Percentiles rank a stretch among this genome's conserved stretches.
These are phyloP conservation scores for Idaea dimidiata DNA, from an alignment of 2,888 invertebrate species.

Conservation along the genomic window DNA sequence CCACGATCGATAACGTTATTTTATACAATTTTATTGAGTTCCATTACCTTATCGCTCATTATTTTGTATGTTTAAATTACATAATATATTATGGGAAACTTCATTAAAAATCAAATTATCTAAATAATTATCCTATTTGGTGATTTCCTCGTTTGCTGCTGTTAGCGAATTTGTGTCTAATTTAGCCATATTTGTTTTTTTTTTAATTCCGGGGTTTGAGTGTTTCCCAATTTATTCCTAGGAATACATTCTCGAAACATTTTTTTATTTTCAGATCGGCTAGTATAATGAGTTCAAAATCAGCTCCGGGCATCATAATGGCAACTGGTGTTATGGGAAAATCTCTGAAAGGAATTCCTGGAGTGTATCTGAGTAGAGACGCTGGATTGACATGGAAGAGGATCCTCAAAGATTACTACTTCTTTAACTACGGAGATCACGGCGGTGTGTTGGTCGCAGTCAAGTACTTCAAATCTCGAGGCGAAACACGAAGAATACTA, in stretches of 20 bases:
- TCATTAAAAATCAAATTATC: neutral
- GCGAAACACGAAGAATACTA: slow-evolving; percentile 88
- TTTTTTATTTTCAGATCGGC: slow-evolving; percentile 77
- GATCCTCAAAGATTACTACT: slow-evolving; percentile 89
- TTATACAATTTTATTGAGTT: slow-evolving; percentile 4
- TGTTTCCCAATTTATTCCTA: no score
- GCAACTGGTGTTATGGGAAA: slow-evolving; percentile 87
- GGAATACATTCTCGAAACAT: neutral
- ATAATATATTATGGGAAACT: neutral
- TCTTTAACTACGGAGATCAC: slow-evolving; percentile 95
- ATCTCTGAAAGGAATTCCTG: slow-evolving; percentile 89
- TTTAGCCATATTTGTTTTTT: no score
- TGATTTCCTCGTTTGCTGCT: neutral
- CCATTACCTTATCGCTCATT: neutral
- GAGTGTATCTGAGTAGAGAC: slow-evolving; percentile 80
- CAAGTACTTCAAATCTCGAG: slow-evolving; percentile 87
- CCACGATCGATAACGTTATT: slow-evolving; percentile 20
- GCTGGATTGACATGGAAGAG: slow-evolving; percentile 85
- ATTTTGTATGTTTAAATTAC: neutral
- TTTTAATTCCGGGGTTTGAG: no score
- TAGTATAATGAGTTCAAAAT: slow-evolving; percentile 91
- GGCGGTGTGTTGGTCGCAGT: slow-evolving; percentile 94
- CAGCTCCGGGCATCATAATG: slow-evolving; percentile 91
- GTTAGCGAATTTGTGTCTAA: no score
- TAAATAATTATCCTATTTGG: neutral